These are phyloP conservation scores for Neodiprion virginianus DNA, from an alignment of 1,140 invertebrate species.

Conservation along the genomic window DNA sequence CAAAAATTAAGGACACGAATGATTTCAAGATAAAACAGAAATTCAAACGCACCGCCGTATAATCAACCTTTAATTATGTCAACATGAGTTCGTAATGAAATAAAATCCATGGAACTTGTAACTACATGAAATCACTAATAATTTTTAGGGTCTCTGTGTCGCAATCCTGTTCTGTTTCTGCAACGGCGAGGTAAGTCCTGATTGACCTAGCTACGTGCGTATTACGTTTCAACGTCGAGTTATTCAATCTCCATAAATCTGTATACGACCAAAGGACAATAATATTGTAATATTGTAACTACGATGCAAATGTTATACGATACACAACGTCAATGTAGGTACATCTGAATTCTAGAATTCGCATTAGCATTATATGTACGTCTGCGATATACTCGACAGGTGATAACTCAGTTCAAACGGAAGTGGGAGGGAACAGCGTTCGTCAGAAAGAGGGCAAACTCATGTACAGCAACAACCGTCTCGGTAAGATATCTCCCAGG, in stretches of 20 bases:
- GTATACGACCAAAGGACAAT: too few relatives aligned
- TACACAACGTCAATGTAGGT: too few relatives aligned
- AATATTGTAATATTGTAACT: too few relatives aligned
- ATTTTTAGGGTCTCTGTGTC: constrained; percentile 86
- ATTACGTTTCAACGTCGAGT: too few relatives aligned
- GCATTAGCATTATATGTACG: too few relatives aligned
- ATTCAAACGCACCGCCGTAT: too few relatives aligned
- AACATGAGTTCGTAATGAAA: background rate
- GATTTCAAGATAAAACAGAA: background rate
- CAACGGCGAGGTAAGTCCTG: constrained; percentile 84
- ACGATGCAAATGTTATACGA: too few relatives aligned
- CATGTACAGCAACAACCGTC: constrained; percentile 82
- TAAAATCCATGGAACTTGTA: too few relatives aligned
- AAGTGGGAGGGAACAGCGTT: constrained; percentile 77
- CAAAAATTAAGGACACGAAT: too few relatives aligned
- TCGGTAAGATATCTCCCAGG: constrained; percentile 69
- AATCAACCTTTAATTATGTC: background rate
- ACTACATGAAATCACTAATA: too few relatives aligned
- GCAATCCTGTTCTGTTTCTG: constrained; percentile 94
- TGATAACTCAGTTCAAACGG: constrained; percentile 80
- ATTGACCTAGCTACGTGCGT: background rate
- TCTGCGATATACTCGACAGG: constrained; percentile 51
- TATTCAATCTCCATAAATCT: background rate
- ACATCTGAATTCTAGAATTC: too few relatives aligned
- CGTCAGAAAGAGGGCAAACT: constrained; percentile 76